Base-by-base conservation (phyloP, 2,797 vertebrate species). In the Cichlasoma orientale region DNA sequence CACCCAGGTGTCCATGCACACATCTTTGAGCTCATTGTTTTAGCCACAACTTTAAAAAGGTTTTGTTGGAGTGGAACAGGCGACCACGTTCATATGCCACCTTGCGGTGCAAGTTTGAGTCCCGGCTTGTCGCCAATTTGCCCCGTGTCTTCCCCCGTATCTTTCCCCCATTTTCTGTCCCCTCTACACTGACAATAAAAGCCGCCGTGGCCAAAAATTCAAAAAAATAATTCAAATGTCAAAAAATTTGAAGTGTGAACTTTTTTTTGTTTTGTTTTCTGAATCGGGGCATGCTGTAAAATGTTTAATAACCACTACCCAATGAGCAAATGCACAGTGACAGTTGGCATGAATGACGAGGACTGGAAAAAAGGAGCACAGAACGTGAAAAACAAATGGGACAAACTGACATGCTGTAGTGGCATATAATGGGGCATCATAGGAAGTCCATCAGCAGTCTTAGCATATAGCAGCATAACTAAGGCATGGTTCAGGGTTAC, bases 161-260 rank as follows among this genome's bases (percentile, higher is more conserved):
- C n/a, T 1, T 2, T 23, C 21, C 59, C 36, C 36, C 33, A 0
- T 0, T 0, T n/a, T n/a, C n/a, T n/a, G n/a, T n/a, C n/a, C n/a
- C n/a, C n/a, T n/a, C n/a, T n/a, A n/a, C n/a, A n/a, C n/a, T n/a
- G n/a, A n/a, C n/a, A n/a, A n/a, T n/a, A n/a, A n/a, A n/a, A n/a
- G n/a, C n/a, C n/a, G n/a, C n/a, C n/a, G n/a, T n/a, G n/a, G n/a
- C n/a, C n/a, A n/a, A n/a, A n/a, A n/a, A n/a, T n/a, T n/a, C n/a
- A n/a, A n/a, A n/a, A 44, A 14, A 44, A 66, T 23, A 44, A 27
- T 27, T 27, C 27, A 27, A 27, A 27, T 27, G 27, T 27, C 27
- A 27, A 27, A 27, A 47, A 8, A 25, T 25, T 61, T 44, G 14
- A 23, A 16, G 59, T 16, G 18, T 14, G 59, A 44, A 21, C 21